These are phyloP conservation scores for Tuberolachnus salignus DNA, from an alignment of 2,888 invertebrate genomes.

Conservation along the genomic window DNA sequence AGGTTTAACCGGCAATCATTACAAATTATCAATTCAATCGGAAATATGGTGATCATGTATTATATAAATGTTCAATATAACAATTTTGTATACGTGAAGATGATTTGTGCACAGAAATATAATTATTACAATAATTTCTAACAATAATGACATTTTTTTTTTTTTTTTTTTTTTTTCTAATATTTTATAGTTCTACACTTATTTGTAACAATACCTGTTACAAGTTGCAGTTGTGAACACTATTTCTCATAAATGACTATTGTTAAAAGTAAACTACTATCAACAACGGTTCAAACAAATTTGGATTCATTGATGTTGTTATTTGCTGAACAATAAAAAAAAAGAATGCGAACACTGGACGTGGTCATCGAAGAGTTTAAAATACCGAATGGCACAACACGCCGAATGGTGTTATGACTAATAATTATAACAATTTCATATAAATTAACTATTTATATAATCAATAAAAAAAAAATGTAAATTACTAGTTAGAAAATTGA, in stretches of 20 bases:
- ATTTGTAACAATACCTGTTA: slow-evolving; percentile 1
- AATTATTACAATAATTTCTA: not conserved
- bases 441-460: too few relatives aligned
- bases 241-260: not conserved
- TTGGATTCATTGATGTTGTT: not conserved
- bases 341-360: not conserved
- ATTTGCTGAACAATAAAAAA: not conserved
- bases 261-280: not conserved
- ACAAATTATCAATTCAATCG: not conserved
- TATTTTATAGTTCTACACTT: not conserved
- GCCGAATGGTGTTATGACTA: not conserved
- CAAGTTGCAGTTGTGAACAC: too few relatives aligned
- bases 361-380: not conserved
- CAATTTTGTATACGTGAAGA: not conserved
- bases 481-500: not conserved
- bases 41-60: not conserved
- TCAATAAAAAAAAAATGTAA: not conserved
- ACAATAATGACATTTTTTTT: too few relatives aligned
- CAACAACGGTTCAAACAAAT: not conserved
- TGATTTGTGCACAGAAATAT: slow-evolving; percentile 3
- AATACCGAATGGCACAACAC: not conserved
- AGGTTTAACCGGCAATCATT: not conserved
- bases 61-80: not conserved
- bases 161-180: slow-evolving; percentile 3
- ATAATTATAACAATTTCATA: not conserved